phyloP scores from a whole-genome alignment of 2,113 vertebrate genomes.

The Psilopsiagon aurifrons region DNA sequence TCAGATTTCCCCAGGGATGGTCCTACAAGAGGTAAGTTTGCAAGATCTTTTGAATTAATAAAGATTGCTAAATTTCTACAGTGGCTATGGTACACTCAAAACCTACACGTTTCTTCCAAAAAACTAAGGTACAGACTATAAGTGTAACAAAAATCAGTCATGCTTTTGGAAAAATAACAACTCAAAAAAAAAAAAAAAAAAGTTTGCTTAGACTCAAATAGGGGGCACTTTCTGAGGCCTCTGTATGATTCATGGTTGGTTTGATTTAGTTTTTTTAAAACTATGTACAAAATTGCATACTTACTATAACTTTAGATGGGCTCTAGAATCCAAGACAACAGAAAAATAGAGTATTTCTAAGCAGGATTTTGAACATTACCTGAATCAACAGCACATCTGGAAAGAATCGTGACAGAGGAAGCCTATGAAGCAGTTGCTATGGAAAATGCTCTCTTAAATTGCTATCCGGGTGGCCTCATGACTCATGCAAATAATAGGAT shows the following conservation, averaged over 20 bases:
- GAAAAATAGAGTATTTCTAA: not conserved
- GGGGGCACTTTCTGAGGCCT: not conserved
- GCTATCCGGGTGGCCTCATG: slow-evolving; percentile 64
- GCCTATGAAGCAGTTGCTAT: slow-evolving; percentile 44
- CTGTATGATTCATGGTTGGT: not conserved
- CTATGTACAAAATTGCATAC: not conserved
- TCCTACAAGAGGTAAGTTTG: not conserved
- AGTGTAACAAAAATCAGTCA: not conserved
- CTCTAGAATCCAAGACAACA: not conserved
- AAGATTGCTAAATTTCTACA: not conserved
- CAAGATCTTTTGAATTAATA: not conserved
- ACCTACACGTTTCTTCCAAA: not conserved
- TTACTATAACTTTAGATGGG: not conserved
- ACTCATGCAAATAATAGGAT: slow-evolving; percentile 56
- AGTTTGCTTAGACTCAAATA: not conserved
- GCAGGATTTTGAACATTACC: slow-evolving; percentile 58
- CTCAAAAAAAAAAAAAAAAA: not conserved
- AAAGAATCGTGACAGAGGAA: slow-evolving; percentile 65
- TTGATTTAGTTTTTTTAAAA: not conserved
- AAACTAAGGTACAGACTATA: not conserved
- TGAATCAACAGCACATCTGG: slow-evolving; percentile 71
- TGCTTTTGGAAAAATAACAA: not conserved
- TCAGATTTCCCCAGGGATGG: not conserved
- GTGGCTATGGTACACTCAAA: not conserved
- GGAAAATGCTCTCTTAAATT: slow-evolving; percentile 64